phyloP scores from a whole-genome alignment of 2,888 invertebrate species.

The Mantis religiosa region DNA sequence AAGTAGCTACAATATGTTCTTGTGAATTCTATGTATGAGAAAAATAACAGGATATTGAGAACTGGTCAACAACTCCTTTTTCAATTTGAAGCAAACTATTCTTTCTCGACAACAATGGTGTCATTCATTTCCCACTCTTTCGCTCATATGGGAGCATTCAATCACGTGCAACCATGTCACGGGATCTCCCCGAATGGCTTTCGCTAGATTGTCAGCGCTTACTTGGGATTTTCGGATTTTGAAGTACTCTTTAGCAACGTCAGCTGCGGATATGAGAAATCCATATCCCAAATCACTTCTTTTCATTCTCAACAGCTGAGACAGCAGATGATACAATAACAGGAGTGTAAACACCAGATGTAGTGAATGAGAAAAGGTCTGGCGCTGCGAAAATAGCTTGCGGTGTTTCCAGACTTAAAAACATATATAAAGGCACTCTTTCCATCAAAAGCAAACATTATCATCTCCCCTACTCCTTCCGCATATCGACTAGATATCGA shows the following conservation, averaged over 20 bases:
- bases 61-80: no score
- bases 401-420: neutral
- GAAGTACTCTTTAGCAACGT: neutral
- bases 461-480: neutral
- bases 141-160: no score
- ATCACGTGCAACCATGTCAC: no score
- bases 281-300: neutral
- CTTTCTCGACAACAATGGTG: no score
- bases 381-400: neutral
- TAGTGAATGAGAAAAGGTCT: neutral
- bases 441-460: neutral
- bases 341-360: neutral
- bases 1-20: no score
- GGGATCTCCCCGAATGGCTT: no score
- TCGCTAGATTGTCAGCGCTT: neutral
- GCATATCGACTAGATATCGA: neutral
- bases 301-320: neutral
- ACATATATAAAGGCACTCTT: neutral
- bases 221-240: neutral
- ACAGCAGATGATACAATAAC: neutral
- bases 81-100: no score
- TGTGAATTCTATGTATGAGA: no score
- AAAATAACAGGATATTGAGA: no score
- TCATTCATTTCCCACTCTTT: no score
- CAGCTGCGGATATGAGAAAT: neutral